Evolutionary conservation across 2,113 vertebrate species (phyloP).

Genomic region (Halcyon malimbica): DNA sequence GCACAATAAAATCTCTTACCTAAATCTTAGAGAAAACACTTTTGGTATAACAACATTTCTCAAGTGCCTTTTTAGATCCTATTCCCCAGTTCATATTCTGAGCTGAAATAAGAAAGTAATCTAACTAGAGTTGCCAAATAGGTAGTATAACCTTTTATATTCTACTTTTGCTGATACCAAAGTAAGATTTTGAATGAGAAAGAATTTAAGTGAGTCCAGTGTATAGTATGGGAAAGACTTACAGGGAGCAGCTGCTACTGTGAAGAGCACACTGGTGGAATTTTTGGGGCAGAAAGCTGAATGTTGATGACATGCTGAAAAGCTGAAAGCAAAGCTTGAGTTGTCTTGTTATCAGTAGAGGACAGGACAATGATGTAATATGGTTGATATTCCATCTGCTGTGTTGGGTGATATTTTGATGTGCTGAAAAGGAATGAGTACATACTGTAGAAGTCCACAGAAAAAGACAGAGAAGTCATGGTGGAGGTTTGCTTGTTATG

Average conservation of each 20-base stretch:
- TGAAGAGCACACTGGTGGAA: neutral
- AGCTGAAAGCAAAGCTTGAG: neutral
- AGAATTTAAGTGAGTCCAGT: neutral
- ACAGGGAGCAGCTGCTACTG: neutral
- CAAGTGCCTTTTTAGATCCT: neutral
- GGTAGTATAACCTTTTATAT: neutral
- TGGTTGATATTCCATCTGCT: neutral
- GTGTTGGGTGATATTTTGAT: neutral
- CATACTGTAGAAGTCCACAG: neutral
- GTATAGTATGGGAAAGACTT: neutral
- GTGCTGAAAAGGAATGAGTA: neutral
- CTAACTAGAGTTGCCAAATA: neutral
- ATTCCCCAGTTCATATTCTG: neutral
- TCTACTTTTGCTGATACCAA: neutral
- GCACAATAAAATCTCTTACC: neutral
- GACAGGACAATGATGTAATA: neutral
- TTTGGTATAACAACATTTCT: neutral
- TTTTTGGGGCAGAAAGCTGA: neutral
- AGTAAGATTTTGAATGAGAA: neutral
- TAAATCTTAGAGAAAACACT: neutral
- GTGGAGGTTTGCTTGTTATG: accelerated
- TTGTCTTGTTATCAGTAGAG: neutral
- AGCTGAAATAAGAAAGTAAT: neutral
- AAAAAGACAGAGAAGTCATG: neutral
- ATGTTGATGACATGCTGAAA: neutral